Evolutionary conservation across 2,113 vertebrate genomes (phyloP).

Genomic region (Anoura caudifer): DNA sequence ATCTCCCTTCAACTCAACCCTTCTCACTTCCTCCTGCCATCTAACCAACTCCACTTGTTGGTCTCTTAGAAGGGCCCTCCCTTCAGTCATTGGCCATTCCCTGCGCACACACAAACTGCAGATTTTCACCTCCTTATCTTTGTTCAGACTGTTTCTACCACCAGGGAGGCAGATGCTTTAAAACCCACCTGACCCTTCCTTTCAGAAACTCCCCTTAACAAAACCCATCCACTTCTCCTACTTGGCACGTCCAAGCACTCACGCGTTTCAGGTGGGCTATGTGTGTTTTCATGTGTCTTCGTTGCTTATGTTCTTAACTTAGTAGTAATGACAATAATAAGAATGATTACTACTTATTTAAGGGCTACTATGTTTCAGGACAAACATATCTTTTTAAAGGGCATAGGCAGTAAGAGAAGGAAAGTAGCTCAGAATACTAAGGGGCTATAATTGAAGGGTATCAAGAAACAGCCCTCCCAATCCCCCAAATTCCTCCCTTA

Average conservation of each 20-base stretch:
- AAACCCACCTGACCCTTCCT: background rate
- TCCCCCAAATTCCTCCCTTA: background rate
- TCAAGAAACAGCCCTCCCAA: background rate
- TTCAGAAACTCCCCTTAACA: background rate
- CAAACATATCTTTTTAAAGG: background rate
- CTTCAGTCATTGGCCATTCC: background rate
- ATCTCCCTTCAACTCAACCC: background rate
- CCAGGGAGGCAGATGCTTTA: background rate
- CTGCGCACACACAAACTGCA: background rate
- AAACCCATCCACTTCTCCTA: background rate
- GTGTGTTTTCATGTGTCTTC: background rate
- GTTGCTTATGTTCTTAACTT: background rate
- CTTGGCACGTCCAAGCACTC: background rate
- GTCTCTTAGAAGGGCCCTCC: background rate
- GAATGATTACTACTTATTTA: background rate
- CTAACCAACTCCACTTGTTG: background rate
- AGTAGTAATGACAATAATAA: background rate
- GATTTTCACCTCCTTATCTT: slow-evolving; percentile 12
- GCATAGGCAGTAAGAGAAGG: background rate
- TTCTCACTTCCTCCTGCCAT: background rate
- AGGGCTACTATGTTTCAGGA: background rate
- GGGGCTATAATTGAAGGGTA: background rate
- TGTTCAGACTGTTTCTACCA: background rate
- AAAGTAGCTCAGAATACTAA: background rate
- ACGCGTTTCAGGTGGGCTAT: background rate